These are phyloP conservation scores for Catharus fuscescens DNA, from an alignment of 2,113 vertebrate species.

Conservation along the genomic window DNA sequence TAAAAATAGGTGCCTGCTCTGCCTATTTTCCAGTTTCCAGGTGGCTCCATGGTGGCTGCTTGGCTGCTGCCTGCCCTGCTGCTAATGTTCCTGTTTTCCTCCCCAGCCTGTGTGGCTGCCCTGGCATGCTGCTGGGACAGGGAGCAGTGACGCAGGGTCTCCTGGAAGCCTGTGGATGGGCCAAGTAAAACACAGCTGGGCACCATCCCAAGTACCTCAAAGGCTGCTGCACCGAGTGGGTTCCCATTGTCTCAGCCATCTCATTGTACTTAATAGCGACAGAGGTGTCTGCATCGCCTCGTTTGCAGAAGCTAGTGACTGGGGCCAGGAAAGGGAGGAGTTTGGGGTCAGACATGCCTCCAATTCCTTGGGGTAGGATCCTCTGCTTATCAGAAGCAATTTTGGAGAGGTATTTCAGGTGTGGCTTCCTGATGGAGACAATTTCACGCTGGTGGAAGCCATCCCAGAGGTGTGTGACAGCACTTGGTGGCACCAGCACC, in stretches of 20 bases:
- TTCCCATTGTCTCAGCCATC: slow-evolving; percentile 13
- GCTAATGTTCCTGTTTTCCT: neutral
- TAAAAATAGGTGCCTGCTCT: neutral
- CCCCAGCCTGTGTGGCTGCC: neutral
- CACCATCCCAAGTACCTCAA: neutral
- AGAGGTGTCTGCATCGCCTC: neutral
- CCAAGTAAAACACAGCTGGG: slow-evolving; percentile 13
- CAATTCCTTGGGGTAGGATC: neutral
- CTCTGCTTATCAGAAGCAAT: neutral
- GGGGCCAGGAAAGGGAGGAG: neutral
- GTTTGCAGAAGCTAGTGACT: neutral
- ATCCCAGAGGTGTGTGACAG: neutral
- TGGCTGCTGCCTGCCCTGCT: neutral
- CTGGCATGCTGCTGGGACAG: neutral
- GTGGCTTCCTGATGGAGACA: rapidly evolving
- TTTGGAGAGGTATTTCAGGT: neutral
- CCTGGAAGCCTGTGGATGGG: neutral
- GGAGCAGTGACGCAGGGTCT: neutral
- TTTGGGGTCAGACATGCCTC: neutral
- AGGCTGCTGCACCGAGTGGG: rapidly evolving
- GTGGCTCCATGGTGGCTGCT: neutral
- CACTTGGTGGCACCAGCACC: rapidly evolving
- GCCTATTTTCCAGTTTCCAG: neutral
- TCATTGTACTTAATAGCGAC: neutral
- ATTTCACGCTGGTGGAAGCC: neutral